phyloP scores from a whole-genome alignment of 2,113 vertebrate genomes.

The Laterallus jamaicensis region DNA sequence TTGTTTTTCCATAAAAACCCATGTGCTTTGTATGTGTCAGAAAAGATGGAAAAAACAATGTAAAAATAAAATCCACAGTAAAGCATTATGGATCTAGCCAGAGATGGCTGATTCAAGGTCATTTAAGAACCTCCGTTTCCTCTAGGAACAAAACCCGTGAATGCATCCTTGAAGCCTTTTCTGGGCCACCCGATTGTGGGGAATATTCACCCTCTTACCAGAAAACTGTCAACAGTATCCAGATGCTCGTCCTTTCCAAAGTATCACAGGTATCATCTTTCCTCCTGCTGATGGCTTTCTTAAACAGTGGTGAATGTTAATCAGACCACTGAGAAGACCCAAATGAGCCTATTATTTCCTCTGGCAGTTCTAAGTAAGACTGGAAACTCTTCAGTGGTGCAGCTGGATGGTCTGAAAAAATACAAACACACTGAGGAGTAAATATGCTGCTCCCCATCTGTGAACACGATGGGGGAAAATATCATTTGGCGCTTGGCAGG shows the following conservation, averaged over 20 bases:
- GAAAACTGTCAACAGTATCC: conserved; percentile 90
- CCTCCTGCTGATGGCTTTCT: neutral
- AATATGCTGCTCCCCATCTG: neutral
- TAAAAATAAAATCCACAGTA: neutral
- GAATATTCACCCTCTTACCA: conserved; percentile 93
- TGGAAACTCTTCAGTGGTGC: conserved; percentile 15
- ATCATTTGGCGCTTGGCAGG: neutral
- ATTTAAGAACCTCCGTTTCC: neutral
- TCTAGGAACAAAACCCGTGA: conserved; percentile 83
- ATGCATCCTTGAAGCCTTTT: conserved; percentile 86
- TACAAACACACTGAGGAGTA: neutral
- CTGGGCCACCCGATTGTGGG: conserved; percentile 87
- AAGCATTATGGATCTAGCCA: neutral
- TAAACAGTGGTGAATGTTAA: neutral
- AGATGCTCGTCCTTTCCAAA: conserved; percentile 80
- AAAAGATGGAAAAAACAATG: neutral
- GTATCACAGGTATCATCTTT: conserved; percentile 80
- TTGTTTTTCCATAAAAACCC: neutral
- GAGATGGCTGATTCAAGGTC: neutral
- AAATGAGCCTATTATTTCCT: neutral
- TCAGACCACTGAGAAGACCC: neutral
- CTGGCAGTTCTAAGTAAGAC: neutral
- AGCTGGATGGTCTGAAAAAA: conserved; percentile 37
- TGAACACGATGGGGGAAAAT: neutral
- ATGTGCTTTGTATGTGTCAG: neutral